These are phyloP conservation scores for Hapalemur alaotrensis DNA, from an alignment of 2,797 vertebrate genomes.

Conservation along the genomic window DNA sequence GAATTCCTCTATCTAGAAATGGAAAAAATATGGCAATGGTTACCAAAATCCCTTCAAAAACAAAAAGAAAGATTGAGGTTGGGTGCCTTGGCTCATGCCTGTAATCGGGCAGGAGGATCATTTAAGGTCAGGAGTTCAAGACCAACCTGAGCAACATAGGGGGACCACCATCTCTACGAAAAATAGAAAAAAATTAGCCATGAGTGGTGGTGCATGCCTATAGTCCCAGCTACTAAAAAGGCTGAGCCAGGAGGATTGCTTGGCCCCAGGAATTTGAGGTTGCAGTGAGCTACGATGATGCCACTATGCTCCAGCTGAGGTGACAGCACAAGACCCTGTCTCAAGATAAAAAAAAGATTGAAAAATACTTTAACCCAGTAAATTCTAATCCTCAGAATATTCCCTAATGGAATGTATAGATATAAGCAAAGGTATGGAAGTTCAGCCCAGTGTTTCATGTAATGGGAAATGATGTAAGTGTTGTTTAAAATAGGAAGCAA, in stretches of 20 bases:
- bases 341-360: neutral
- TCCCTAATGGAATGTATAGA: neutral
- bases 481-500: neutral
- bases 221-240: neutral
- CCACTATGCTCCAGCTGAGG: neutral
- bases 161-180: neutral
- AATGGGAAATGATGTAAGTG: neutral
- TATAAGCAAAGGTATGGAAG: neutral
- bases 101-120: neutral
- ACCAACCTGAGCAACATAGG: neutral
- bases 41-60: neutral
- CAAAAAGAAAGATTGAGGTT: neutral
- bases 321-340: too few species aligned
- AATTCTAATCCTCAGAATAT: neutral
- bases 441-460: neutral
- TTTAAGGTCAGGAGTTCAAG: neutral
- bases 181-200: neutral
- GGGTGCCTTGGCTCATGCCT: neutral
- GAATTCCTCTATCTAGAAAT: neutral
- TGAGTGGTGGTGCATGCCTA: neutral
- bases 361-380: neutral
- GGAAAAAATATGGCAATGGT: neutral
- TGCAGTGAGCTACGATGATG: neutral
- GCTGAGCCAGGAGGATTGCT: neutral
- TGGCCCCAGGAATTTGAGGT: neutral